These are phyloP conservation scores for Sthenelais limicola DNA, from an alignment of 2,888 invertebrate genomes.

Conservation along the genomic window DNA sequence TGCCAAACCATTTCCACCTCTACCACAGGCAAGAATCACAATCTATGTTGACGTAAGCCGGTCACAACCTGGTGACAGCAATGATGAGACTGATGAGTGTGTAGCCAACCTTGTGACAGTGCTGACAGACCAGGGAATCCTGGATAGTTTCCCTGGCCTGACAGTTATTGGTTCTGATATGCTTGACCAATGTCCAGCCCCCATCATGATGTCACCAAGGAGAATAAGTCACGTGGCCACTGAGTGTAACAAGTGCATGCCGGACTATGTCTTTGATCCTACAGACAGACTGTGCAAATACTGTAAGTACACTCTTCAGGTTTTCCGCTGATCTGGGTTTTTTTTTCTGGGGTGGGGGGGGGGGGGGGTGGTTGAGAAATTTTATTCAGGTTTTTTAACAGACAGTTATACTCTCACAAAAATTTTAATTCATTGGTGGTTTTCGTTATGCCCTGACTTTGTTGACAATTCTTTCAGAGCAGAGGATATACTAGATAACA, in stretches of 20 bases:
- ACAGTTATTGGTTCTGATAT: conserved; percentile 7
- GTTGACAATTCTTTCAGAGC: no score
- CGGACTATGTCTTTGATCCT: conserved; percentile 15
- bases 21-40: neutral
- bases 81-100: neutral
- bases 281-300: neutral
- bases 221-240: neutral
- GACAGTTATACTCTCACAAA: no score
- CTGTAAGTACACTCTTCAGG: conserved; percentile 23
- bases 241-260: conserved; percentile 22
- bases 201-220: conserved; percentile 14
- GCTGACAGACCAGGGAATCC: conserved; percentile 3
- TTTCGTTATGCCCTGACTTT: neutral
- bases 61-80: neutral
- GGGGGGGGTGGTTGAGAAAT: no score
- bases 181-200: conserved; percentile 2
- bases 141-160: conserved; percentile 27
- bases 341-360: no score
- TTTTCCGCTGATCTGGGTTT: no score
- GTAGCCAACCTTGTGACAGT: conserved; percentile 3
- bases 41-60: conserved; percentile 2
- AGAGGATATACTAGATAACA: no score
- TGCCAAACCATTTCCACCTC: no score
- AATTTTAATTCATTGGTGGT: neutral
- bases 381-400: no score